Percentiles rank a stretch among this genome's conserved stretches.
Conservation (phyloP, 2,888 invertebrate genomes). For the Cantharis rufa region DNA sequence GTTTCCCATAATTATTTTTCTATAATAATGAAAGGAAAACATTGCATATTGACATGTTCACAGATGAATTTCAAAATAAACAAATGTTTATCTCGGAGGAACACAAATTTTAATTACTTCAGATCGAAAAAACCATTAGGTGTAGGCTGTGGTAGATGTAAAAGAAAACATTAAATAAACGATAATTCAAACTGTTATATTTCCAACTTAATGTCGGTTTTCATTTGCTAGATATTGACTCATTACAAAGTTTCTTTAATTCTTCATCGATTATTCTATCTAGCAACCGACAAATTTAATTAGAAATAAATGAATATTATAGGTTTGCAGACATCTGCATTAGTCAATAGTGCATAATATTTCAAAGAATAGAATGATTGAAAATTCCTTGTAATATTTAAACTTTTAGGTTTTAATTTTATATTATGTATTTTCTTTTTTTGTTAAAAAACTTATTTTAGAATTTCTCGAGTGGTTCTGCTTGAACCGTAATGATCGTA, state of each 20-base stretch:
- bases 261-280: conserved; percentile 52
- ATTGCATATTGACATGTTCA: conserved; percentile 35
- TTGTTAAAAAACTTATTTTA: too few species aligned
- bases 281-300: conserved; percentile 39
- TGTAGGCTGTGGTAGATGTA: not conserved
- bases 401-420: not conserved
- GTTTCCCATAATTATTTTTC: conserved; percentile 26
- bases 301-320: conserved; percentile 39
- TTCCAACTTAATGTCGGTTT: conserved; percentile 32
- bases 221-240: conserved; percentile 30
- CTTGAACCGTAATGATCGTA: not conserved
- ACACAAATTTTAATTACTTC: conserved; percentile 47
- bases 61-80: conserved; percentile 31
- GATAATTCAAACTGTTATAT: conserved; percentile 22
- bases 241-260: conserved; percentile 37
- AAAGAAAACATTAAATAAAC: not conserved
- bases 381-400: not conserved
- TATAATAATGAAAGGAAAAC: conserved; percentile 39
- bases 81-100: conserved; percentile 35
- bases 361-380: not conserved
- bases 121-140: not conserved
- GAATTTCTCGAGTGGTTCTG: not conserved
- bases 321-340: not conserved
- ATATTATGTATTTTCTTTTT: too few species aligned
- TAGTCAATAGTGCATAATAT: not conserved